Conservation (phyloP, 2,888 invertebrate species). For the Lagria hirta region DNA sequence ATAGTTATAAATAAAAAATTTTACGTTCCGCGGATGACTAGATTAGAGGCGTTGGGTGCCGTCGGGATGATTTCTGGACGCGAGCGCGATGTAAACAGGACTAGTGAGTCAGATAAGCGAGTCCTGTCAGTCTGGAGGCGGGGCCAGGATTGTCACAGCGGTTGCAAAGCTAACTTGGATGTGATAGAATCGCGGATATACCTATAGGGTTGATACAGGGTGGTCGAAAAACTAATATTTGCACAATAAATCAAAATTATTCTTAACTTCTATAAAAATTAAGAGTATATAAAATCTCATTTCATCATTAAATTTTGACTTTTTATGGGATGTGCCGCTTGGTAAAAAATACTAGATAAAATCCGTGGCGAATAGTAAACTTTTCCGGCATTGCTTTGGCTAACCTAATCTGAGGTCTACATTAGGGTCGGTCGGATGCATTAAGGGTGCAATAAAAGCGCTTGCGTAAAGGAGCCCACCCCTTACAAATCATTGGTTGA, state of each 20-base stretch:
- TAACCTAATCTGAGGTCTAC: constrained; percentile 51
- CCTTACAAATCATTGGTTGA: constrained; percentile 41
- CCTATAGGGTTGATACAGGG: constrained; percentile 37
- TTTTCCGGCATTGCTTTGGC: constrained; percentile 47
- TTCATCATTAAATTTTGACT: background rate
- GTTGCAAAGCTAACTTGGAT: constrained; percentile 53
- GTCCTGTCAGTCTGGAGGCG: constrained; percentile 49
- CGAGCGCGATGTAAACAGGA: constrained; percentile 50
- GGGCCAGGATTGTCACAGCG: constrained; percentile 54
- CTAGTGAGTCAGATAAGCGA: constrained; percentile 52
- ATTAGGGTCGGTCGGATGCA: constrained; percentile 51
- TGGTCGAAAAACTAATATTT: constrained; percentile 6
- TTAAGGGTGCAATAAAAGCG: constrained; percentile 47
- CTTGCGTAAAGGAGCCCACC: constrained; percentile 42
- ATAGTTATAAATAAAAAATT: too few relatives aligned
- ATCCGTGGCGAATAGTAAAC: constrained; percentile 35
- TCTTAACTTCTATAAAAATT: background rate
- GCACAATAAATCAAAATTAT: background rate
- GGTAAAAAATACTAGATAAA: too few relatives aligned
- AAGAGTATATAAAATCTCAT: background rate
- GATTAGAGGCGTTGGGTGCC: constrained; percentile 43
- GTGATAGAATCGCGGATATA: constrained; percentile 42
- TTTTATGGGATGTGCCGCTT: constrained; percentile 9
- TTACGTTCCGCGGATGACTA: constrained; percentile 36
- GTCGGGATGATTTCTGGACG: constrained; percentile 47